Evolutionary conservation across 2,888 invertebrate genomes (phyloP), one percentile per base, ranked within the genome.

Genomic region (Scaptomyza tumidula): DNA sequence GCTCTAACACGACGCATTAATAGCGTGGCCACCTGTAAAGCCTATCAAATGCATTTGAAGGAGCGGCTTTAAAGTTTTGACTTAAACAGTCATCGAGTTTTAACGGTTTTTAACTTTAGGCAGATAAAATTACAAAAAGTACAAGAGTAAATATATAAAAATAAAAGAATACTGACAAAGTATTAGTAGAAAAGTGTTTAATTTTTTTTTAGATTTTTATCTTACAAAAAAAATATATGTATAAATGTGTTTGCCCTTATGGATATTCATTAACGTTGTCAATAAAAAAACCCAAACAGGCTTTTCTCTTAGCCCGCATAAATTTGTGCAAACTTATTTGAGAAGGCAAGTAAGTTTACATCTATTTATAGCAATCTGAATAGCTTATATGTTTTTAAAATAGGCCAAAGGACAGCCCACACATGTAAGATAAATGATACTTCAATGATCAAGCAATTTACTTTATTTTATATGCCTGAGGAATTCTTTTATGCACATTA

Each of bases 31-130:
- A 60, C n/a, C 29, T 61, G 58, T 37, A 61, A 59, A 54, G 71
- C 54, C 76, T 53, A 45, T 19, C 49, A 69, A 71, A 56, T 81
- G 81, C 85, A 81, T 59, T 67, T 69, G 53, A 55, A 53, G 65
- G 52, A 56, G 53, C 49, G 61, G 19, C 46, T 19, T 16, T 43
- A 53, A 16, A 55, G 58, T 54, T 54, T 45, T 10, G 9, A 3
- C 43, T 58, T 44, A 43, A 7, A 46, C 29, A 6, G 13, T 14
- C 11, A 19, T 13, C 14, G 7, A 27, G 6, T 13, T 46, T 6
- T 1, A 19, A 49, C 27, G 4, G 5, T 6, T 11, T 29, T 46
- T 29, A 0, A 45, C 5, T 7, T n/a, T 5, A 14, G n/a, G 7
- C 13, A 16, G 33, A 3, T 11, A 9, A 16, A 2, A 24, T 24